Base-by-base conservation (phyloP, 2,888 invertebrate genomes). In the Papilio elwesi region DNA sequence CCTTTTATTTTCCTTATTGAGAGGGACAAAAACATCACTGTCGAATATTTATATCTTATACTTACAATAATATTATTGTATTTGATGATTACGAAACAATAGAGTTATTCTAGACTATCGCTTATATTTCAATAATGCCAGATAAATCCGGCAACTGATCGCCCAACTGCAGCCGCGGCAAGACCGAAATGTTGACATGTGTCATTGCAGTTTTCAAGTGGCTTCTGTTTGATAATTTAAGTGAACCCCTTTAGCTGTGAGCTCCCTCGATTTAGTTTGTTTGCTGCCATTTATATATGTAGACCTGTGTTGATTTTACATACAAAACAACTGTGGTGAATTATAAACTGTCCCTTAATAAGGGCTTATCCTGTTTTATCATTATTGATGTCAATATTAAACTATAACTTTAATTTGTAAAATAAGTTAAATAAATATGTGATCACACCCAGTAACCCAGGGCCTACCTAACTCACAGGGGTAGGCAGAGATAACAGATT, bases 201-300 rank as follows among this genome's bases (percentile, higher is more conserved):
- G 93, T 93, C 92, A 89, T 84, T 89, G 90, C 88, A 90, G 88
- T 88, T 91, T 88, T 92, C 85, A 90, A 93, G 93, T 92, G 90
- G 91, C 85, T 87, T 87, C 86, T 88, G 88, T 90, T 90, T 88
- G 86, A 89, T 88, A 87, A 89, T 90, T 87, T 86, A 85, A 84
- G 82, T 82, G 88, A 88, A 87, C 91, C 91, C 90, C 88, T 91
- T 85, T 83, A 85, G 79, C 75, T 65, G 73, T 70, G 79, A 80
- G 79, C 79, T 78, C 85, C 83, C 82, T 84, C 77, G 85, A 87
- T 84, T 84, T 87, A 87, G 85, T 84, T 85, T 83, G 82, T 83
- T 71, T 79, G 77, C 78, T 55, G 38, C 68, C 38, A 52, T 68
- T 62, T 71, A 78, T 82, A 85, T 89, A 87, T 87, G 84, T 82